These are phyloP conservation scores for Denticeps clupeoides DNA, from an alignment of 2,797 vertebrate genomes.

Conservation along the genomic window DNA sequence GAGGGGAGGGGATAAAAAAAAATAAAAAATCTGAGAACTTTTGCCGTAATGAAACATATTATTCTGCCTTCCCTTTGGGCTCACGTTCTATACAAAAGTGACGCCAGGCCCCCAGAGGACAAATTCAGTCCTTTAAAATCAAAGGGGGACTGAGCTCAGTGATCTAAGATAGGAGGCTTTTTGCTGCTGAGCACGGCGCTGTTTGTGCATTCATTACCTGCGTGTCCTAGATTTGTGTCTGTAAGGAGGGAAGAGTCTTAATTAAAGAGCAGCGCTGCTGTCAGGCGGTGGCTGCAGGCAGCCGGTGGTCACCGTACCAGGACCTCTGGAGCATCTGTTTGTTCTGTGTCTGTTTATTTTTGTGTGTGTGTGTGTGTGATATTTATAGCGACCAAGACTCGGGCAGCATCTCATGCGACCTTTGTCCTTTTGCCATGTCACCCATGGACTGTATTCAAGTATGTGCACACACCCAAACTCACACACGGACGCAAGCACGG, in stretches of 20 bases:
- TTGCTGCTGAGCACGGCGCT: not conserved
- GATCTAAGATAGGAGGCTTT: too few relatives aligned
- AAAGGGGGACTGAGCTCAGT: not conserved
- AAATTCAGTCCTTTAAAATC: not conserved
- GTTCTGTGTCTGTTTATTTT: not conserved
- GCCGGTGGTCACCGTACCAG: not conserved
- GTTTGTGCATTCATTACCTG: slow-evolving; percentile 2
- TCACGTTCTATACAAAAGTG: not conserved
- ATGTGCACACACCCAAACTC: too few relatives aligned
- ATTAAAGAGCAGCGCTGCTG: not conserved
- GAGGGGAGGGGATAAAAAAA: not conserved
- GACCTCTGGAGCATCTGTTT: not conserved
- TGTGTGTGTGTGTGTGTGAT: slow-evolving; percentile 5
- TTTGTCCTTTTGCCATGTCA: too few relatives aligned
- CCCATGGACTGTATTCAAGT: too few relatives aligned
- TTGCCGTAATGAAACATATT: not conserved
- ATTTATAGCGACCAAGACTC: too few relatives aligned
- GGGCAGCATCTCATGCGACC: too few relatives aligned
- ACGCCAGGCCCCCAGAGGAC: not conserved
- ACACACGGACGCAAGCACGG: too few relatives aligned
- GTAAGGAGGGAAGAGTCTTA: not conserved
- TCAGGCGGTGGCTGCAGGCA: not conserved
- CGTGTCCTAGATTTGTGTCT: not conserved
- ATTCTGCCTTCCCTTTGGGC: not conserved
- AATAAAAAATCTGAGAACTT: not conserved